Evolutionary conservation across 2,113 vertebrate genomes (phyloP).

Genomic region (Bos javanicus): DNA sequence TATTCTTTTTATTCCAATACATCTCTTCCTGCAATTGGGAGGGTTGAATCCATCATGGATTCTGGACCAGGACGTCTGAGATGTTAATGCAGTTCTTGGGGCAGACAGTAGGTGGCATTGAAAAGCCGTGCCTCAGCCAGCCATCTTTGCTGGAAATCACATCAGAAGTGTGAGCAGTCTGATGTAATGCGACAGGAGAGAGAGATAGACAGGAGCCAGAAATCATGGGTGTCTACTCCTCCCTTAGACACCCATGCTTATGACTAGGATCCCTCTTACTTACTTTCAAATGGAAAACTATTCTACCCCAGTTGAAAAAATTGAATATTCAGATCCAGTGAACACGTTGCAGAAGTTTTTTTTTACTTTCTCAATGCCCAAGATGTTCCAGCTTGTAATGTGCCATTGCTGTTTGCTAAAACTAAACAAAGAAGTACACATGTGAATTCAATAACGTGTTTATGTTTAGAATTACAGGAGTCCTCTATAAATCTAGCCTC

Average conservation of each 20-base stretch:
- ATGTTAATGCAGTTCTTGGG: slow-evolving; percentile 35
- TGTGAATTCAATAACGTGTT: neutral
- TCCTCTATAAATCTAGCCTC: neutral
- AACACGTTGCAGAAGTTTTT: neutral
- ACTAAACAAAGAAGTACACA: neutral
- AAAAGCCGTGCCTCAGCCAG: neutral
- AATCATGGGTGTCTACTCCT: neutral
- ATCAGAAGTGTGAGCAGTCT: neutral
- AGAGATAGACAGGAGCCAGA: neutral
- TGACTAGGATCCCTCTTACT: neutral
- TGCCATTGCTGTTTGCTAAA: neutral
- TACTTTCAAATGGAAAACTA: neutral
- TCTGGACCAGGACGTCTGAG: neutral
- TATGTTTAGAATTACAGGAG: neutral
- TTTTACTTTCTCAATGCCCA: neutral
- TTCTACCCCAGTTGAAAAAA: neutral
- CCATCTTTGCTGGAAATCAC: neutral
- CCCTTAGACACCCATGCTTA: neutral
- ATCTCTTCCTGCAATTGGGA: neutral
- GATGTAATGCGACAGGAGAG: neutral
- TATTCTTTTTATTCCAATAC: neutral
- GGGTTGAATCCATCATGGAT: neutral
- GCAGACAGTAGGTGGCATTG: slow-evolving; percentile 49
- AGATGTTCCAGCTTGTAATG: neutral
- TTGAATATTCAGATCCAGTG: neutral